Conservation (phyloP, 2,113 vertebrate genomes). For the Lepisosteus osseus region DNA sequence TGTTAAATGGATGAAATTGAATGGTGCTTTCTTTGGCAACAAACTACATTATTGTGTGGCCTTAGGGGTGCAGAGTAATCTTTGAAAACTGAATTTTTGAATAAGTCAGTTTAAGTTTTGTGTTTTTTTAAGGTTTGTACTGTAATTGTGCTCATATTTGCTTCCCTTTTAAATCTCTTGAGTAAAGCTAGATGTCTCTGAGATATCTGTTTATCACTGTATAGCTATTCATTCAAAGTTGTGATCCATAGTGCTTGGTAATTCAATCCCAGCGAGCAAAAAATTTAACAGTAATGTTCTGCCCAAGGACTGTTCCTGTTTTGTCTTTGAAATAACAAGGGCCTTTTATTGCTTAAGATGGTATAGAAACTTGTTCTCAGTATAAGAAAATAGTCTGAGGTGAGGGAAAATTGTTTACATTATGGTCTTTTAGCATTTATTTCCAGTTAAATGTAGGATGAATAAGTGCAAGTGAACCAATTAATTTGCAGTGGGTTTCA, state of each 20-base stretch:
- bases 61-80: too few species aligned
- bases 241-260: not conserved
- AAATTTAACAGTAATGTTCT: not conserved
- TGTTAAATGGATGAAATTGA: too few species aligned
- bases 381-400: not conserved
- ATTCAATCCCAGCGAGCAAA: constrained; percentile 3
- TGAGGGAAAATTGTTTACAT: not conserved
- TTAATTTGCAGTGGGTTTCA: constrained; percentile 6
- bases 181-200: not conserved
- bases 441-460: not conserved
- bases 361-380: not conserved
- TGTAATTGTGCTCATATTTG: not conserved
- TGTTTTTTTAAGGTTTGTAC: too few species aligned
- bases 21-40: too few species aligned
- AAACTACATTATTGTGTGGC: too few species aligned
- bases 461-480: not conserved
- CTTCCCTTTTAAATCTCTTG: constrained; percentile 2
- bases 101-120: too few species aligned
- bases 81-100: too few species aligned
- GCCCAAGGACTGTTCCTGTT: not conserved
- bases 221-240: not conserved
- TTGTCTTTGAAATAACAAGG: not conserved
- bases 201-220: constrained; percentile 3
- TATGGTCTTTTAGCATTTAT: not conserved
- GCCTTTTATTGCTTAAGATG: not conserved